Conservation (phyloP, 2,113 vertebrate genomes). For the Microcebus jonahi region DNA sequence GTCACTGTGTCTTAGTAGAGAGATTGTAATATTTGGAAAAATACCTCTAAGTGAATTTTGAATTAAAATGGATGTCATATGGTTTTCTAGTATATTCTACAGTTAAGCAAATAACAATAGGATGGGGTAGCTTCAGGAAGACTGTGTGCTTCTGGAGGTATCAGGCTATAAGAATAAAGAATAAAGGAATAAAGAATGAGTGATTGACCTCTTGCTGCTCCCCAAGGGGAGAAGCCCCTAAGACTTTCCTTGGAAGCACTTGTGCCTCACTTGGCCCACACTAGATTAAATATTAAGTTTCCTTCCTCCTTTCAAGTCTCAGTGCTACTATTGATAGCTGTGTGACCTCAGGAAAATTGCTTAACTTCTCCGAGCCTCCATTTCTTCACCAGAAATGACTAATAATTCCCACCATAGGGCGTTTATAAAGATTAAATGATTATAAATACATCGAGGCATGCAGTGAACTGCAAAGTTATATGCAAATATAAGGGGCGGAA, state of each 20-base stretch:
- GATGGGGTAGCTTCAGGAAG: neutral
- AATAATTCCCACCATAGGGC: neutral
- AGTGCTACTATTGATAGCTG: neutral
- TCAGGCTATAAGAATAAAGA: neutral
- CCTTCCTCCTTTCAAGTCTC: neutral
- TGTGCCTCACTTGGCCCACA: neutral
- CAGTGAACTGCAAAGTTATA: neutral
- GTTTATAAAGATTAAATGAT: slow-evolving; percentile 52
- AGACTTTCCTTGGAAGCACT: neutral
- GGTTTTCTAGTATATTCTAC: neutral
- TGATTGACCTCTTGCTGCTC: neutral
- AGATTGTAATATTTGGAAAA: neutral
- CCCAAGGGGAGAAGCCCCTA: neutral
- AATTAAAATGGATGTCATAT: neutral
- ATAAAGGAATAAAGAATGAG: neutral
- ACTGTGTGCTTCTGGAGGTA: neutral
- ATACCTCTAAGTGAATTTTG: neutral
- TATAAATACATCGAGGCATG: neutral
- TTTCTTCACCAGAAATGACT: slow-evolving; percentile 58
- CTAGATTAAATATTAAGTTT: neutral
- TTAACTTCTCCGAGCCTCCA: slow-evolving; percentile 44
- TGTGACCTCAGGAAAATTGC: slow-evolving; percentile 37
- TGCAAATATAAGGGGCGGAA: neutral
- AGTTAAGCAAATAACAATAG: neutral
- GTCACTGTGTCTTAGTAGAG: neutral